Evolutionary conservation across 2,888 invertebrate species (phyloP).

Genomic region (Trisateles emortualis): DNA sequence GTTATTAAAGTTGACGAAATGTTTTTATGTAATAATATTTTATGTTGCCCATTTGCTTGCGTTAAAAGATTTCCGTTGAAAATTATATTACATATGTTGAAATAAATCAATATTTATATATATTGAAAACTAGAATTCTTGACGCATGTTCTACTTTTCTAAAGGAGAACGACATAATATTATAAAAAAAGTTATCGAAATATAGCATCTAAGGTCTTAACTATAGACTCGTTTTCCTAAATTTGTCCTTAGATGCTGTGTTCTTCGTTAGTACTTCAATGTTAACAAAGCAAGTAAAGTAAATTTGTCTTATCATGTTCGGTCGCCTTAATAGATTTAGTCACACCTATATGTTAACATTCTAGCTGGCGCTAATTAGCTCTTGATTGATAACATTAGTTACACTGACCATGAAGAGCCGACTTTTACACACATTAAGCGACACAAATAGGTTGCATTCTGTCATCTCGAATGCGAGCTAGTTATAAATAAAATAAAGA

Average conservation of each 20-base stretch:
- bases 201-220: no score
- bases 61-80: neutral
- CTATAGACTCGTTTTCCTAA: no score
- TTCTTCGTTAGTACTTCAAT: no score
- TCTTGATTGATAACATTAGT: slow-evolving; percentile 26
- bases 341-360: neutral
- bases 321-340: neutral
- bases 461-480: neutral
- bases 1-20: slow-evolving; percentile 22
- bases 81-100: no score
- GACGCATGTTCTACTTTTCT: no score
- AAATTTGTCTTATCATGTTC: neutral
- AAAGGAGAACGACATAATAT: no score
- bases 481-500: no score
- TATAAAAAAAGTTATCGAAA: no score
- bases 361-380: slow-evolving; percentile 6
- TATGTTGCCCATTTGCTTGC: slow-evolving; percentile 9
- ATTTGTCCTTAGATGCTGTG: no score
- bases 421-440: slow-evolving; percentile 7
- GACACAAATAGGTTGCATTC: neutral
- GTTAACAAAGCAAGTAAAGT: no score
- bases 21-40: slow-evolving; percentile 14
- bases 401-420: slow-evolving; percentile 25
- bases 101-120: neutral
- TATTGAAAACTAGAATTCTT: no score